Evolutionary conservation across 2,888 invertebrate genomes (phyloP), one percentile per base, ranked within the genome.

Genomic region (Monopis laevigella): DNA sequence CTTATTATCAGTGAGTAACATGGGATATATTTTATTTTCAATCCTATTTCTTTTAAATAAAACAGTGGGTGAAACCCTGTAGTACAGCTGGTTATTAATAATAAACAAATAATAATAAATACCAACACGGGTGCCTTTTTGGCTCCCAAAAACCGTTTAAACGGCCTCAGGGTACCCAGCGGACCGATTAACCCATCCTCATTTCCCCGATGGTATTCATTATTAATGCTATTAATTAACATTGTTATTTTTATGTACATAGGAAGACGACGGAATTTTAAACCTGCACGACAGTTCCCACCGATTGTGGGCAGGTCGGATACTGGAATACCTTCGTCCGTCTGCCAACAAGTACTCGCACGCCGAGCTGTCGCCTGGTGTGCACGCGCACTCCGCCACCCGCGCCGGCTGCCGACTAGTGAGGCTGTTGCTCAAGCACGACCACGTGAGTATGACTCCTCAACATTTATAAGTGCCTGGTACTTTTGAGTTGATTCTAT

Each of bases 341-440:
- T 92, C 92, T 12, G 90, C 89, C 49, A 92, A 93, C 67, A 86
- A 88, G 51, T 96, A 93, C 68, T 94, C 95, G 2, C 88, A 91
- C 55, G 87, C 92, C 51, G 94, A 96, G 58, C 65, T 92, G 40
- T 48, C 85, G 66, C 50, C 82, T 64, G 63, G 71, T 6, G 67
- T 78, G 40, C 78, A 83, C 49, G 85, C 86, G 1, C 83, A 86
- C 45, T 82, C 86, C 8, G 84, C 87, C 41, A 88, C 88, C 1
- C 70, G 86, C 3, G 87, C 88, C 26, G 88, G 88, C 26, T 85
- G 88, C 52, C 89, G 91, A 57, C 81, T 94, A 19, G 83, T 93
- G 29, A 86, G 91, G 54, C 90, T 88, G 62, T 80, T 94, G 27
- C 66, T 90, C 30, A 82, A 84, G 42, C 82, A 86, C 42, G 85